Evolutionary conservation across 2,113 vertebrate genomes (phyloP).

Genomic region (Pedetes capensis): DNA sequence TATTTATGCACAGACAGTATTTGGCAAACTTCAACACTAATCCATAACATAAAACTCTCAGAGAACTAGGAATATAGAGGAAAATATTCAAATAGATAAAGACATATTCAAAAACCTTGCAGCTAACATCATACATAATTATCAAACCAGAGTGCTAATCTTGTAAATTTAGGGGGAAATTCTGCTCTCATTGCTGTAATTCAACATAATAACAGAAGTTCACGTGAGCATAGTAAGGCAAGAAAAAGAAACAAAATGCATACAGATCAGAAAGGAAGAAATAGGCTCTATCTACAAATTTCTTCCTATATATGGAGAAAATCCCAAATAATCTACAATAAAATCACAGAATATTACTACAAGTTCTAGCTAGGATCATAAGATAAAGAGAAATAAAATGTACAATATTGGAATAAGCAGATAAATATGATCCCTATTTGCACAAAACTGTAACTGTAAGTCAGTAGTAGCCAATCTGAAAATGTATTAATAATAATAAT

Average conservation of each 20-base stretch:
- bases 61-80: background rate
- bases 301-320: background rate
- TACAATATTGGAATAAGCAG: background rate
- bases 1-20: background rate
- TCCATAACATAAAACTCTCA: background rate
- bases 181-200: background rate
- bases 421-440: background rate
- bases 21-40: background rate
- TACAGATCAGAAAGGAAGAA: background rate
- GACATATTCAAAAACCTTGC: background rate
- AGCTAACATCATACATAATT: background rate
- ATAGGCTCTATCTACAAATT: background rate
- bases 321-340: background rate
- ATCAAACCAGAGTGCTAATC: background rate
- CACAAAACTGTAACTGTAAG: background rate
- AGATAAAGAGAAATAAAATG: background rate
- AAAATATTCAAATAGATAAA: background rate
- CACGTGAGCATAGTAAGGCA: background rate
- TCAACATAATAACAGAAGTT: background rate
- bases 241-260: background rate
- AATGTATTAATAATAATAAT: background rate
- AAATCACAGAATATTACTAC: background rate
- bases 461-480: background rate
- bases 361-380: background rate
- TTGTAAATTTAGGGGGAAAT: background rate